phyloP scores from a whole-genome alignment of 2,113 vertebrate species.

The Bubo blakistoni region DNA sequence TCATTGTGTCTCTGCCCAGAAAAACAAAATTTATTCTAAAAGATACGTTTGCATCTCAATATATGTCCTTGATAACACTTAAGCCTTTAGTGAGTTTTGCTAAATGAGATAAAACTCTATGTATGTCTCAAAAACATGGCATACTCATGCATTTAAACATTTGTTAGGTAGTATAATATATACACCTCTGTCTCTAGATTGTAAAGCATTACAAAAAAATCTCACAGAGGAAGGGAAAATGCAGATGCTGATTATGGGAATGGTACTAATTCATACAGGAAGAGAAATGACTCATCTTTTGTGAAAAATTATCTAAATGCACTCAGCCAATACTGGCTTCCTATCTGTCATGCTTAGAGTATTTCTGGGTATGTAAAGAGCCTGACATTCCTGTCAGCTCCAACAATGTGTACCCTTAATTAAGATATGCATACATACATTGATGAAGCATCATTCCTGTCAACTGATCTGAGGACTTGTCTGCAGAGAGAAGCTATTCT shows the following conservation, averaged over 20 bases:
- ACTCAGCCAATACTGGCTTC: not conserved
- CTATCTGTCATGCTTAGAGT: not conserved
- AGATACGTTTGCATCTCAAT: not conserved
- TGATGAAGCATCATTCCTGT: constrained; percentile 27
- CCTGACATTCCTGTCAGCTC: constrained; percentile 32
- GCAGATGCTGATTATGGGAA: not conserved
- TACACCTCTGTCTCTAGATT: not conserved
- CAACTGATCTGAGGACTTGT: not conserved
- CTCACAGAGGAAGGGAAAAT: not conserved
- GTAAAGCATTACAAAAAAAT: not conserved
- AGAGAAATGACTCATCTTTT: constrained; percentile 46
- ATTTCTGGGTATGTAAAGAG: constrained; percentile 40
- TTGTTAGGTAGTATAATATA: not conserved
- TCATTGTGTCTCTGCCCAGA: not conserved
- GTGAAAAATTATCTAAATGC: constrained; percentile 7
- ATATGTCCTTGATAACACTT: not conserved
- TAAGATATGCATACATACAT: not conserved
- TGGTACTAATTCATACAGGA: not conserved
- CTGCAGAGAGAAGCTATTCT: not conserved
- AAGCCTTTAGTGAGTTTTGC: not conserved
- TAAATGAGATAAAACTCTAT: not conserved
- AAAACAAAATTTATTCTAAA: not conserved
- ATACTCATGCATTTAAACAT: not conserved
- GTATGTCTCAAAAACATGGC: not conserved
- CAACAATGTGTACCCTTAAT: not conserved